Conservation (phyloP, 2,797 vertebrate species). For the Crenuchus spilurus region DNA sequence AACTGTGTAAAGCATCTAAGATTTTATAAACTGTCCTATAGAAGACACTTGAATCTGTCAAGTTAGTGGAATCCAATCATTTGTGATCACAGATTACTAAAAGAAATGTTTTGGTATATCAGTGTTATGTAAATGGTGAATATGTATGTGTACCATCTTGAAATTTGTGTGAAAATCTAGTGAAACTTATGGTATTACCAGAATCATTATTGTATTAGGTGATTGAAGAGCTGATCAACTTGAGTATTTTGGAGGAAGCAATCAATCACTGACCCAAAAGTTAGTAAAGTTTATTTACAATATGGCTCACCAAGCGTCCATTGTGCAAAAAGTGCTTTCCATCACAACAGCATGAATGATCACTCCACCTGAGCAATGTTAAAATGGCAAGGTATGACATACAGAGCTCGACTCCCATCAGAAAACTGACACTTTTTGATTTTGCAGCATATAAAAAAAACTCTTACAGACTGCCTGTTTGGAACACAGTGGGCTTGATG, state of each 20-base stretch:
- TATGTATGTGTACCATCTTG: no score
- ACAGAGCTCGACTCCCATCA: conserved; percentile 12
- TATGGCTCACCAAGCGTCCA: conserved; percentile 26
- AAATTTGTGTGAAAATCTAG: no score
- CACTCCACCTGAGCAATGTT: conserved; percentile 15
- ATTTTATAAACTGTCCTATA: no score
- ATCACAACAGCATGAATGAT: neutral
- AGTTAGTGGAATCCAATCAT: no score
- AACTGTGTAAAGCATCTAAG: neutral
- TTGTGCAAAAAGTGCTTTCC: conserved; percentile 40
- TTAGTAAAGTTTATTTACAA: conserved; percentile 50
- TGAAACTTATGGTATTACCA: no score
- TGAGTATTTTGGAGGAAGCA: neutral
- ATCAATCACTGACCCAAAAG: conserved; percentile 13
- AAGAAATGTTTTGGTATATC: no score
- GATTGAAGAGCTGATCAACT: neutral
- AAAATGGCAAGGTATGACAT: conserved; percentile 15
- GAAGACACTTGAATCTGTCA: no score
- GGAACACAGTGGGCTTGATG: conserved; percentile 2
- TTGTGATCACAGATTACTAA: no score
- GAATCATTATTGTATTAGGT: neutral
- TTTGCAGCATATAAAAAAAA: neutral
- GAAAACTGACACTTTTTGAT: conserved; percentile 14
- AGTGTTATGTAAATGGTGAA: no score
- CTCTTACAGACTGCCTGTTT: neutral